Percentiles rank a stretch among this genome's conserved stretches.
These are phyloP conservation scores for Neolamprologus fasciatus DNA, from an alignment of 2,113 vertebrate species.

Conservation along the genomic window DNA sequence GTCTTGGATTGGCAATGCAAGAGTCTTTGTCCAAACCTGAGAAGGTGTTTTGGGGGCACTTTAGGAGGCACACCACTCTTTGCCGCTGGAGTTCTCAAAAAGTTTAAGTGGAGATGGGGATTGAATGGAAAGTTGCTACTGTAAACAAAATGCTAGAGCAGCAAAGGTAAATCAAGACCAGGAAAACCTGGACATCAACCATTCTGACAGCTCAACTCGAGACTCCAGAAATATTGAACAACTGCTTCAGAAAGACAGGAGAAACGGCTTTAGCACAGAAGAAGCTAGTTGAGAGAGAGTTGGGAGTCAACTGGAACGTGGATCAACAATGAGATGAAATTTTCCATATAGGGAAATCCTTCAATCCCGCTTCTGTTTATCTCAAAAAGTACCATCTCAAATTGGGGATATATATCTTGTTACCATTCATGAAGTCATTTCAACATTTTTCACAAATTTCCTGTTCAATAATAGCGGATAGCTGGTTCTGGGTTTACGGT, in stretches of 20 bases:
- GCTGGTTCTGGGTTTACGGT: neutral
- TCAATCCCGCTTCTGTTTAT: neutral
- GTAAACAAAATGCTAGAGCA: neutral
- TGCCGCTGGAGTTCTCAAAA: neutral
- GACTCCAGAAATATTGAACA: neutral
- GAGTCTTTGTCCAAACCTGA: neutral
- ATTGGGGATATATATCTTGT: neutral
- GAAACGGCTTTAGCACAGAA: fast-evolving
- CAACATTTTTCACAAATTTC: neutral
- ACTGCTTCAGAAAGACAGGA: neutral
- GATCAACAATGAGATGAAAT: neutral
- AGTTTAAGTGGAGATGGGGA: neutral
- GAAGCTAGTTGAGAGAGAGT: neutral
- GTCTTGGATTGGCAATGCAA: neutral
- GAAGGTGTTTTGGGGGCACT: neutral
- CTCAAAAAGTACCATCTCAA: neutral
- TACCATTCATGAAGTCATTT: neutral
- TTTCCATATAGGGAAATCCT: neutral
- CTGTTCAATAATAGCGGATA: fast-evolving
- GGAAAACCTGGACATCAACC: neutral
- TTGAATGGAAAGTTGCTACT: neutral
- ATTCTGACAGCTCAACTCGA: neutral
- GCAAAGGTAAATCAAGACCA: neutral
- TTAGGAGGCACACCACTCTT: neutral
- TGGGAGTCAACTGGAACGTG: neutral